These are phyloP conservation scores for Meriones unguiculatus DNA, from an alignment of 2,113 vertebrate genomes.

Conservation along the genomic window DNA sequence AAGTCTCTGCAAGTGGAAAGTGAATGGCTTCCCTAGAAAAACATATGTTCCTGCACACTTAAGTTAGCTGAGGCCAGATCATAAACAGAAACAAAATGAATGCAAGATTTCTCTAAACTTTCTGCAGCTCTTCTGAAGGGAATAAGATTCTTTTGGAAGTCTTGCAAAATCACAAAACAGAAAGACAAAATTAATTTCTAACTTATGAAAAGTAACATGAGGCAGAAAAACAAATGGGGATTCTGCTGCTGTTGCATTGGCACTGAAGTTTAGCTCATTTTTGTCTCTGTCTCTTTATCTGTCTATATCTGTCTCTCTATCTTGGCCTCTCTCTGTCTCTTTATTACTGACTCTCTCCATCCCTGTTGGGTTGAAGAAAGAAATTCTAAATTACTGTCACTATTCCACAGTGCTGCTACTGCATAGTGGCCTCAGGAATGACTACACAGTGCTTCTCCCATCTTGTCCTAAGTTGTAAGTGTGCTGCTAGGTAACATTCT, in stretches of 20 bases:
- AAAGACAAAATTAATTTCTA: background rate
- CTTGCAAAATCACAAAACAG: background rate
- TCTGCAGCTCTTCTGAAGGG: background rate
- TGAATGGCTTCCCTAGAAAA: no score
- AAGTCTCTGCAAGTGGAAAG: background rate
- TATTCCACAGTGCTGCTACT: background rate
- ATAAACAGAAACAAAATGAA: background rate
- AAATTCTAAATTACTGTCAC: background rate
- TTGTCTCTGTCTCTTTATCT: background rate
- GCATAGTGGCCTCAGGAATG: background rate
- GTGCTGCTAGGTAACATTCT: background rate
- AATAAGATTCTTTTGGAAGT: background rate
- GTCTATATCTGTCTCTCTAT: background rate
- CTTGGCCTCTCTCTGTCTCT: background rate
- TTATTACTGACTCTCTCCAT: background rate
- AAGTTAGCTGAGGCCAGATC: background rate
- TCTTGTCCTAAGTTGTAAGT: background rate
- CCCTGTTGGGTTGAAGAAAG: background rate
- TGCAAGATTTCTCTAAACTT: background rate
- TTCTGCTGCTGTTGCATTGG: background rate
- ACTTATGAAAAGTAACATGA: background rate
- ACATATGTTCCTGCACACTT: background rate
- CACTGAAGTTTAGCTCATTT: background rate
- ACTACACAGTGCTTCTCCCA: fast-evolving
- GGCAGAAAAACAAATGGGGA: fast-evolving